Percentiles rank a stretch among this genome's conserved stretches.
Evolutionary conservation across 1,140 invertebrate species (phyloP).

Genomic region (Riptortus pedestris): DNA sequence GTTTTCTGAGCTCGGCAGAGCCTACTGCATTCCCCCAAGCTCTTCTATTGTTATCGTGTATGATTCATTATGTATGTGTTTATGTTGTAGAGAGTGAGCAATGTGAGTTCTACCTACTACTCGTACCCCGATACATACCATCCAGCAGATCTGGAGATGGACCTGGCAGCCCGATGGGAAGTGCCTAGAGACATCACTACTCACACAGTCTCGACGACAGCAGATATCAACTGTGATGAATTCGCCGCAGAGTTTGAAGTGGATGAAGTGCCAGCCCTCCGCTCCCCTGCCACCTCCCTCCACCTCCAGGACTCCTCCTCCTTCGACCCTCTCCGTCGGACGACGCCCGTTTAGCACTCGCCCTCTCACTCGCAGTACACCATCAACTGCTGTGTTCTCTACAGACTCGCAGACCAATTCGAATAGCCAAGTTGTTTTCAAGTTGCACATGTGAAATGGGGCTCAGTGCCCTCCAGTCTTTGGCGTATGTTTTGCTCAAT

Average conservation of each 20-base stretch:
- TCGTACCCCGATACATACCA: constrained; percentile 33
- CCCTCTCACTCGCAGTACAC: constrained; percentile 18
- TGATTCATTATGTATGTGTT: too few relatives aligned
- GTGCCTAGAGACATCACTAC: constrained; percentile 42
- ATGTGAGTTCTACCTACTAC: constrained; percentile 27
- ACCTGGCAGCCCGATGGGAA: constrained; percentile 25
- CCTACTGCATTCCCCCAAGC: too few relatives aligned
- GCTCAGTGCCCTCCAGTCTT: too few relatives aligned
- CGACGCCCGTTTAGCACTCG: constrained; percentile 41
- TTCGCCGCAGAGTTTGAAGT: constrained; percentile 41
- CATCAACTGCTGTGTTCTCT: constrained; percentile 26
- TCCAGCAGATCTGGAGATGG: constrained; percentile 15
- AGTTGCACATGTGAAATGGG: constrained; percentile 6
- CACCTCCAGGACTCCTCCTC: constrained; percentile 38
- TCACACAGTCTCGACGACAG: constrained; percentile 46
- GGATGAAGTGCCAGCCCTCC: constrained; percentile 37
- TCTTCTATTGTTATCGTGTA: too few relatives aligned
- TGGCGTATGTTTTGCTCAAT: too few relatives aligned
- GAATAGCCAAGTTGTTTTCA: constrained; percentile 18
- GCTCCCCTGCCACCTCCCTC: constrained; percentile 34
- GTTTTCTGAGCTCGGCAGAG: too few relatives aligned
- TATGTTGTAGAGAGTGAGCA: constrained; percentile 27
- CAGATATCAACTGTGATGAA: constrained; percentile 38
- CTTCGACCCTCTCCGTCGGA: constrained; percentile 41
- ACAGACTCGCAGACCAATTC: constrained; percentile 24